Evolutionary conservation across 1,140 invertebrate genomes (phyloP), one percentile per base, ranked within the genome.

Genomic region (Ostrea denselamellosa): DNA sequence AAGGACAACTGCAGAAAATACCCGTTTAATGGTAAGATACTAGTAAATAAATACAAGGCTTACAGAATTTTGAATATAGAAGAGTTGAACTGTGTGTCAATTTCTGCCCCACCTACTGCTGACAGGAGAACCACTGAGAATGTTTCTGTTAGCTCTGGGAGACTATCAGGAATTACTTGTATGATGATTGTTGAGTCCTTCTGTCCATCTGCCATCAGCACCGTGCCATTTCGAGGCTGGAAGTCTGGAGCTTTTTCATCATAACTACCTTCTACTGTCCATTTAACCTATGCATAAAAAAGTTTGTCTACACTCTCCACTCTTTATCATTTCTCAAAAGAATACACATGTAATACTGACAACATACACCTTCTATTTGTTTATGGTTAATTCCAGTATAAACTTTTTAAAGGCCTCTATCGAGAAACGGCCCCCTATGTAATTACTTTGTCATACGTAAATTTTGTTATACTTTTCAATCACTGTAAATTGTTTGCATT

Each of bases 41-140:
- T 25, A 56, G n/a, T n/a, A 52, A 85, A 28, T 52, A 81, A 7
- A 19, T n/a, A 62, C 17, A 58, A 4, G 22, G 53, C 87, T 52
- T 89, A 94, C 94, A 88, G 91, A 62, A 94, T 93, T 25, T 87
- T 91, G 82, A 94, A 94, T 19, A 82, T 87, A 12, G 93, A 92
- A 7, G 71, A 85, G 84, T 88, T 93, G 83, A 88, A 88, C 44
- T 88, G 52, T 10, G 44, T 84, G 85, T 94, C 92, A 28, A 94
- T 90, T 44, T 93, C 91, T 14, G 93, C 94, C 25, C 94, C 94
- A 34, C 94, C 94, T 25, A 92, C 89, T 44, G 93, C 91, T 28
- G 86, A 88, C 4, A 85, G 88, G 14, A 94, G 87, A 7, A 85
- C 86, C 22, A 94, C 44, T 44, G 83, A 87, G 87, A 93, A 94